phyloP scores from a whole-genome alignment of 2,113 vertebrate genomes.

The Hepsetus odoe region DNA sequence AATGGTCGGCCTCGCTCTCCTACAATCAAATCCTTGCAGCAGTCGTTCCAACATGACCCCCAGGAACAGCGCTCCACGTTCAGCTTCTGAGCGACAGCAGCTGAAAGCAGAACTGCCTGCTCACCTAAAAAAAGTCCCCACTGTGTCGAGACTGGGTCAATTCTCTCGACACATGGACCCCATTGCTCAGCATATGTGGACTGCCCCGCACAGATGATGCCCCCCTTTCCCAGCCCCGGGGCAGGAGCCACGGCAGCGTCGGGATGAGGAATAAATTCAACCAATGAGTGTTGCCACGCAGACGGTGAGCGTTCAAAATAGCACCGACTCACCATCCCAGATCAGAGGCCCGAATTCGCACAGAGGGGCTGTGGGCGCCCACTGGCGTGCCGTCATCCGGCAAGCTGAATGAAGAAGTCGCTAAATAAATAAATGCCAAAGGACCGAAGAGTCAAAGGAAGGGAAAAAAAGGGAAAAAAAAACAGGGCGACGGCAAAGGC shows the following conservation, averaged over 20 bases:
- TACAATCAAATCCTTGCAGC: too few relatives aligned
- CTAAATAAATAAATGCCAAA: not conserved
- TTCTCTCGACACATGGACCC: not conserved
- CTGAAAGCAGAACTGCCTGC: too few relatives aligned
- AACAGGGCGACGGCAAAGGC: not conserved
- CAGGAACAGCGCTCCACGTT: too few relatives aligned
- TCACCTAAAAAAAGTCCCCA: too few relatives aligned
- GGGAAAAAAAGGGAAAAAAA: not conserved
- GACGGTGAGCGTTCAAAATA: not conserved
- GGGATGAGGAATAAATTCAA: not conserved
- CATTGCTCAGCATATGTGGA: not conserved
- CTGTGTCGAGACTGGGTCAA: not conserved
- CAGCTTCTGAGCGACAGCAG: too few relatives aligned
- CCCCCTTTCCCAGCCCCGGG: too few relatives aligned
- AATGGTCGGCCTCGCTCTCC: too few relatives aligned
- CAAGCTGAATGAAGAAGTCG: not conserved
- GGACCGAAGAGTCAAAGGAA: not conserved
- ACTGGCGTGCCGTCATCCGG: not conserved
- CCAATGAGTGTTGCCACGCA: not conserved
- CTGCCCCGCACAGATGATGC: not conserved
- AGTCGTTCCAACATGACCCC: too few relatives aligned
- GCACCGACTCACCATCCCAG: not conserved
- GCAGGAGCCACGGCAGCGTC: too few relatives aligned
- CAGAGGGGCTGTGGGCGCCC: too few relatives aligned
- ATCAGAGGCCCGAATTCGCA: not conserved